phyloP scores from a whole-genome alignment of 2,888 invertebrate genomes.

The Thalpophila matura region DNA sequence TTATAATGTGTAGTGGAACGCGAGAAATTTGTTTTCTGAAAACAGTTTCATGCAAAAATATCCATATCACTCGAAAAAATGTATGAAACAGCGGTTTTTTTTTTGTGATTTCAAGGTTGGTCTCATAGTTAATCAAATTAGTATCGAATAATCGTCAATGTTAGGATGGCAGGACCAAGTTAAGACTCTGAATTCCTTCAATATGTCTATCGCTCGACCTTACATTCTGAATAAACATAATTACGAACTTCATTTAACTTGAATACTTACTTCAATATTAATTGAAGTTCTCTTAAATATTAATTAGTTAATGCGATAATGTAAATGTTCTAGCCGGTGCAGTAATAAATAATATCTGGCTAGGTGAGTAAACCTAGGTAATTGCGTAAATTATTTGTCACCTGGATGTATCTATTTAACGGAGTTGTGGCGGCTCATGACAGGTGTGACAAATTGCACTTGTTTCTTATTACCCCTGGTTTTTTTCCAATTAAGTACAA shows the following conservation, averaged over 20 bases:
- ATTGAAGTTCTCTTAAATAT: slow-evolving; percentile 47
- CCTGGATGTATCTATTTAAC: slow-evolving; percentile 28
- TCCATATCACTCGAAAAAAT: no score
- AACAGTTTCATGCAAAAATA: no score
- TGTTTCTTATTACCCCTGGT: slow-evolving; percentile 12
- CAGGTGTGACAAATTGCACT: slow-evolving; percentile 49
- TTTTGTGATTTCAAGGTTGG: no score
- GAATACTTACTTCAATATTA: slow-evolving; percentile 43
- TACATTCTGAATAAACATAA: slow-evolving; percentile 8
- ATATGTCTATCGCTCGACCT: no score
- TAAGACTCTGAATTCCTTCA: no score
- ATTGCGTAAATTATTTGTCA: slow-evolving; percentile 53
- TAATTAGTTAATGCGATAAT: slow-evolving; percentile 46
- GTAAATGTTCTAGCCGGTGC: slow-evolving; percentile 27
- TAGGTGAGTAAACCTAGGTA: slow-evolving; percentile 15
- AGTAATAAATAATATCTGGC: slow-evolving; percentile 47
- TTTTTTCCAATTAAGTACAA: no score
- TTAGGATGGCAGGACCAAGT: background rate
- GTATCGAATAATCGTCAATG: background rate
- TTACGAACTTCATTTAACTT: slow-evolving; percentile 19
- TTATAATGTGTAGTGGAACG: no score
- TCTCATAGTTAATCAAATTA: no score
- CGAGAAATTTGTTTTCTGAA: no score
- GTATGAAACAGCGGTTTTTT: no score
- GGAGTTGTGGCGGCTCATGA: slow-evolving; percentile 23